Percentiles rank a stretch among this genome's conserved stretches.
Conservation (phyloP, 2,797 vertebrate genomes). For the Podarcis siculus region DNA sequence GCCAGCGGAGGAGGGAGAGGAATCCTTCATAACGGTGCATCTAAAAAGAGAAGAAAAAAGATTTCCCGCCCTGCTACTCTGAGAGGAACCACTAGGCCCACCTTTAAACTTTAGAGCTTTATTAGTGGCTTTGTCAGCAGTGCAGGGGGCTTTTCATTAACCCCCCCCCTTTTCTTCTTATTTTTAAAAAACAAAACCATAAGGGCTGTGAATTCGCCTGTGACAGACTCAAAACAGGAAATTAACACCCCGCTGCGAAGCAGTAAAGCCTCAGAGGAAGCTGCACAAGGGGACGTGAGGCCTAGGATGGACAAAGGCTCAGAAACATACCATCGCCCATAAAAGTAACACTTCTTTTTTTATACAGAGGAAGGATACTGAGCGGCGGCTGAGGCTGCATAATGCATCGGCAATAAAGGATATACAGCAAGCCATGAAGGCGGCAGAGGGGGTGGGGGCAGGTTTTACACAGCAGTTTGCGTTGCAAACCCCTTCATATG, state of each 20-base stretch:
- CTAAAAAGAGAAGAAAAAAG: constrained; percentile 61
- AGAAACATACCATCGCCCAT: constrained; percentile 71
- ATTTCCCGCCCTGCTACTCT: not conserved
- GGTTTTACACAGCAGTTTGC: constrained; percentile 20
- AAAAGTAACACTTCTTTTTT: constrained; percentile 68
- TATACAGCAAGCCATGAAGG: not conserved
- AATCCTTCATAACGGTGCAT: constrained; percentile 52
- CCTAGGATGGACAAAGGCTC: constrained; percentile 67
- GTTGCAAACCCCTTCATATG: constrained; percentile 30
- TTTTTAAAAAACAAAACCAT: constrained; percentile 41
- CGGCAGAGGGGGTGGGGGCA: not conserved
- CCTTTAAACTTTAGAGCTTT: constrained; percentile 68
- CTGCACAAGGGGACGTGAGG: constrained; percentile 58
- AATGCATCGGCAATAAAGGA: constrained; percentile 28
- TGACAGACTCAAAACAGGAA: constrained; percentile 76
- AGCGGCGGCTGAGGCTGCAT: constrained; percentile 58
- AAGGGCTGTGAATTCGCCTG: constrained; percentile 64
- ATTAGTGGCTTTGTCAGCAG: constrained; percentile 68
- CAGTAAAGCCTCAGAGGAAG: constrained; percentile 72
- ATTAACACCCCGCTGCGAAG: constrained; percentile 72
- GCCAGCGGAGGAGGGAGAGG: too few relatives aligned
- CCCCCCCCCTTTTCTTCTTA: not conserved
- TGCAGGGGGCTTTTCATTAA: constrained; percentile 44
- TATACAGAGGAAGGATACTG: constrained; percentile 69
- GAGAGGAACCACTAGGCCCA: constrained; percentile 68